Percentiles rank a stretch among this genome's conserved stretches.
These are phyloP conservation scores for Maconellicoccus hirsutus DNA, from an alignment of 1,140 invertebrate genomes.

Conservation along the genomic window DNA sequence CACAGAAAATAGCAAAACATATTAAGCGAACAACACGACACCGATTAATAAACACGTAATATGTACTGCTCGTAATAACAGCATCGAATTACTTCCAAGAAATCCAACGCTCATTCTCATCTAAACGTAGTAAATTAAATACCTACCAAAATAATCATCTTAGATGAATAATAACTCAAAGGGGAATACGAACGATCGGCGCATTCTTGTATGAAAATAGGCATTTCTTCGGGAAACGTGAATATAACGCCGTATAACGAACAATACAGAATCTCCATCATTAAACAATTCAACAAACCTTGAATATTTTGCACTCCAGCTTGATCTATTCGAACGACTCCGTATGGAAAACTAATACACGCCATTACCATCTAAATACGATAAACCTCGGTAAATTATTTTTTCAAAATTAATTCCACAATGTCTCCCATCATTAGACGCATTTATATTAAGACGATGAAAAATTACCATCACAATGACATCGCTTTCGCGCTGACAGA, in stretches of 20 bases:
- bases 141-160: conserved; percentile 53
- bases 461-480: conserved; percentile 12
- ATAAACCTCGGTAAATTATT: no score
- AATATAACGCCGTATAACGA: conserved; percentile 54
- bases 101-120: no score
- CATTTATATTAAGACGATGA: no score
- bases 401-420: no score
- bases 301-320: conserved; percentile 54
- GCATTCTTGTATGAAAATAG: conserved; percentile 51
- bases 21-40: no score
- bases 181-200: conserved; percentile 51
- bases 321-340: conserved; percentile 41
- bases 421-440: no score
- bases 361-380: background rate
- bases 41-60: no score
- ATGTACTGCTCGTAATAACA: no score
- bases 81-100: no score
- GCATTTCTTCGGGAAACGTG: conserved; percentile 54
- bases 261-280: conserved; percentile 56
- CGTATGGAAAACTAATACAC: conserved; percentile 45
- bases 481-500: background rate
- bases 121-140: background rate
- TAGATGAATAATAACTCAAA: conserved; percentile 53
- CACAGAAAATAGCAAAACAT: conserved; percentile 29
- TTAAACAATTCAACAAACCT: conserved; percentile 51